Base-by-base conservation (phyloP, 2,797 vertebrate species). In the Hydrolagus colliei region DNA sequence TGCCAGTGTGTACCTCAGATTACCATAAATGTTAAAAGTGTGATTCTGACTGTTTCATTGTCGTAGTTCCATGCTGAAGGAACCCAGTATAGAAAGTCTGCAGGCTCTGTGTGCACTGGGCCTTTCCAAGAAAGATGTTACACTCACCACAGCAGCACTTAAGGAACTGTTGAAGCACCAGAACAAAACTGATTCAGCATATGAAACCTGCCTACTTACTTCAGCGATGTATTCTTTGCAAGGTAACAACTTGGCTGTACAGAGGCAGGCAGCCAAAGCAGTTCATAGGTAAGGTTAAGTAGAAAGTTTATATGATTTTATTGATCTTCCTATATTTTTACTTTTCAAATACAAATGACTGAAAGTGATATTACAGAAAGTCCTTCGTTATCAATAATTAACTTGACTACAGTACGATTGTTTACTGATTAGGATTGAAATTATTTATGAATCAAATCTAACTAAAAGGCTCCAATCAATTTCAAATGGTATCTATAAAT, bases 51-150 rank as follows among this genome's bases (percentile, higher is more conserved):
- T 20, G 32, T 18, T 62, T 78, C 20, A 22, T 59, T 86, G 86
- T 88, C 89, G 63, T 88, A 99, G 97, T 89, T 98, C 97, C 1
- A 88, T 97, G 86, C 91, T 98, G 87, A 97, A 98, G 89, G 96
- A 98, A 88, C 95, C 96, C 2, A 92, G 93, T 86, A 86, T 86
- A 0, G 96, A 97, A 93, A 97, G 97, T 86, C 93, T 99, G 89
- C 93, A 95, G 88, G 93, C 96, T 88, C 91, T 99, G 9, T 99
- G 97, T 88, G 94, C 97, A 0, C 90, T 99, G 72, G 98, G 97
- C 32, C 87, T 99, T 89, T 95, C 95, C 78, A 93, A 95, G 88
- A 88, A 94, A 11, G 97, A 99, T 73, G 91, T 90, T n/a, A 97
- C 96, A 0, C 91, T 99, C 65, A 95, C 97, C 41, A 93, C 94